These are phyloP conservation scores for Gymnoscelis rufifasciata DNA, from an alignment of 2,888 invertebrate species.

Conservation along the genomic window DNA sequence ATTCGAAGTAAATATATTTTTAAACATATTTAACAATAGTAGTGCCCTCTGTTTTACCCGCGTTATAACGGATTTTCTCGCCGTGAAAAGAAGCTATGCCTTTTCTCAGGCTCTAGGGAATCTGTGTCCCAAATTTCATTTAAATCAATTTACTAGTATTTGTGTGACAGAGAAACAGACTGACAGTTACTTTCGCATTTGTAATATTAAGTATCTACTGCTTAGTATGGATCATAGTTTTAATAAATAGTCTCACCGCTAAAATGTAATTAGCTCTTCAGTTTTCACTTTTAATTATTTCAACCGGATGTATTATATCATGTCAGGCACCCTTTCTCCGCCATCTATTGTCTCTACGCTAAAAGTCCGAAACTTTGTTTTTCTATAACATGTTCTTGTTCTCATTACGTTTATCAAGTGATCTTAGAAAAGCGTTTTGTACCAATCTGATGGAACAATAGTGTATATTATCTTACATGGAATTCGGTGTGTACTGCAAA, in stretches of 20 bases:
- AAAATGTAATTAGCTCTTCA: slow-evolving; percentile 13
- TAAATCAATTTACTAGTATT: no score
- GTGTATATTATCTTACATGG: not conserved
- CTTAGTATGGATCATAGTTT: not conserved
- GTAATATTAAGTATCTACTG: no score
- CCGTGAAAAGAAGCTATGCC: no score
- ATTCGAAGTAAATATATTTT: no score
- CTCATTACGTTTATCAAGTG: slow-evolving; percentile 49
- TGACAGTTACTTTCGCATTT: no score
- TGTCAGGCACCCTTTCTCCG: slow-evolving; percentile 37
- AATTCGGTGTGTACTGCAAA: not conserved
- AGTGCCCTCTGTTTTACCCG: no score
- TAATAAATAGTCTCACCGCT: slow-evolving; percentile 9
- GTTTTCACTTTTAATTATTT: slow-evolving; percentile 32
- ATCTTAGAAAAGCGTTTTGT: slow-evolving; percentile 40
- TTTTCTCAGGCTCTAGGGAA: no score
- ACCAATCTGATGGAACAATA: slow-evolving; percentile 5
- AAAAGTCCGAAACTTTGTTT: slow-evolving; percentile 41
- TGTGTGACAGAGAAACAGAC: no score
- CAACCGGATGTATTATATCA: slow-evolving; percentile 21
- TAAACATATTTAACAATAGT: no score
- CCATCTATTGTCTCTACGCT: slow-evolving; percentile 40
- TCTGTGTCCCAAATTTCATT: no score
- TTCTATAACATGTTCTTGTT: slow-evolving; percentile 42
- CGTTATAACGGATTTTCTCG: no score